Evolutionary conservation across 2,888 invertebrate species (phyloP), one percentile per base, ranked within the genome.

Genomic region (Neocrepidodera transversa): DNA sequence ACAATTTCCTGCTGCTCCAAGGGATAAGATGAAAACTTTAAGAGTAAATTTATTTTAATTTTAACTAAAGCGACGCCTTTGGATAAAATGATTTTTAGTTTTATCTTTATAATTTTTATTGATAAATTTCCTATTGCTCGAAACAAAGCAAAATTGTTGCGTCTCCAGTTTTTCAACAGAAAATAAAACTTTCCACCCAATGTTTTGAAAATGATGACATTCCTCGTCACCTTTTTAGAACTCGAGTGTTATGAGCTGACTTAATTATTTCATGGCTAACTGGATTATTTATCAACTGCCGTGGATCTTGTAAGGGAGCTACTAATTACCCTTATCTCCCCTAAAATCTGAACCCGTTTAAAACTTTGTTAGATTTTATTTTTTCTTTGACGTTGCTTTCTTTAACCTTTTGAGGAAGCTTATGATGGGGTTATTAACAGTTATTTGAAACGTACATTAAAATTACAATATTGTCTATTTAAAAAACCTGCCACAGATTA

Each of bases 261-360:
- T 23, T 45, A 45, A 45, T 45, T 45, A 45, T 45, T 45, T 45
- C 28, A 45, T 45, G 45, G 45, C 28, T 45, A 45, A 45, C 13
- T 45, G 28, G 26, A 45, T 45, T 45, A 45, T 45, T 45, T 45
- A 42, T 42, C 42, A 42, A 42, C 42, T 42, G 42, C 10, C 23
- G 42, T 42, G 42, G 42, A 42, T 42, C 42, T 42, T 42, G 40
- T 40, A 42, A 42, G 42, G 40, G 42, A 42, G 11, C 42, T 42
- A 26, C 28, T 45, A 45, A 45, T 45, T 45, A 45, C 45, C 16
- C 26, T 45, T 45, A 45, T 45, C 45, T 45, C 45, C 45, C 45
- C 26, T 45, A 26, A 45, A 26, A 45, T 45, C 45, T 42, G 26
- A 23, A 45, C 14, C 26, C 26, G 23, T 26, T 13, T 13, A 16